These are phyloP conservation scores for Pampusana beccarii DNA, from an alignment of 2,113 vertebrate genomes.

Conservation along the genomic window DNA sequence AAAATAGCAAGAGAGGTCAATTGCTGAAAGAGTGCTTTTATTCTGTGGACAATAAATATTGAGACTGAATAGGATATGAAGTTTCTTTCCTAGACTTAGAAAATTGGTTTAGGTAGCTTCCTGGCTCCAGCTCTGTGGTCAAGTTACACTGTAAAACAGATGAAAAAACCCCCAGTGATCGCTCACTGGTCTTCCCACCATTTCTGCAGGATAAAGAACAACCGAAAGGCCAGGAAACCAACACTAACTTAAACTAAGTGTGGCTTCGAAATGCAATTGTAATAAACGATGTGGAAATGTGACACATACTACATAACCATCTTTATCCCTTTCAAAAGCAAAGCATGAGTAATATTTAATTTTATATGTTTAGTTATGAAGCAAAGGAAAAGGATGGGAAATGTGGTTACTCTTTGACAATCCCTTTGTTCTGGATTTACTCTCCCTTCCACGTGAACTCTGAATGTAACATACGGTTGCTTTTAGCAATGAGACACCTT, in stretches of 20 bases:
- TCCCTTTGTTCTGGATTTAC: background rate
- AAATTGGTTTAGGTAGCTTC: background rate
- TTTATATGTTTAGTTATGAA: background rate
- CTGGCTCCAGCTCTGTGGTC: background rate
- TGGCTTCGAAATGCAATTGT: background rate
- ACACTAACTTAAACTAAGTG: accelerated
- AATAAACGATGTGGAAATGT: background rate
- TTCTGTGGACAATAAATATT: background rate
- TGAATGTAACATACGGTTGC: accelerated
- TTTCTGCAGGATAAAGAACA: background rate
- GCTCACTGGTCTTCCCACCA: background rate
- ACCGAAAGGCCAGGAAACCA: background rate
- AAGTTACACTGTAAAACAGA: background rate
- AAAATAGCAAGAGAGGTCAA: background rate
- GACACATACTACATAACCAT: background rate
- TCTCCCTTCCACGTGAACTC: background rate
- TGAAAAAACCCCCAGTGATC: background rate
- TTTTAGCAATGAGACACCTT: background rate
- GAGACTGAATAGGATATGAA: background rate
- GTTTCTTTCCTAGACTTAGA: background rate
- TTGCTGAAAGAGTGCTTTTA: background rate
- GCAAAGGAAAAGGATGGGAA: background rate
- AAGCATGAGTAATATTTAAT: background rate
- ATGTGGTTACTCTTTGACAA: background rate
- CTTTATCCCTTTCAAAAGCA: background rate